Evolutionary conservation across 2,113 vertebrate species (phyloP).

Genomic region (Vulpes lagopus): DNA sequence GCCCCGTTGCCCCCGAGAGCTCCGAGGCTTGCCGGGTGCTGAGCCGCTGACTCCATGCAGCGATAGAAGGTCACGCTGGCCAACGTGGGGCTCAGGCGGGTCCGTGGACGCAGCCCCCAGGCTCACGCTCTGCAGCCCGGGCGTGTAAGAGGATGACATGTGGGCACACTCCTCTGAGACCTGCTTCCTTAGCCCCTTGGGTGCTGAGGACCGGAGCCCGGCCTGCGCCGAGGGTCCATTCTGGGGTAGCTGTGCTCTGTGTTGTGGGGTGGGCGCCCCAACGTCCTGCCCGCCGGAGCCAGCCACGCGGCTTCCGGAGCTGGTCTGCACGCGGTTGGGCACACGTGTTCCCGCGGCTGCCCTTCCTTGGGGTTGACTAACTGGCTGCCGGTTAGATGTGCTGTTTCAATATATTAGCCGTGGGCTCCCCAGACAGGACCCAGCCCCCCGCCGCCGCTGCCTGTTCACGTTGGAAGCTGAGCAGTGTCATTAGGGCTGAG

Average conservation of each 20-base stretch:
- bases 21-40: rapidly evolving
- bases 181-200: rapidly evolving
- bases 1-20: rapidly evolving
- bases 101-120: too few relatives aligned
- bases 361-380: not conserved
- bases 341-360: not conserved
- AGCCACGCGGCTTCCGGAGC: rapidly evolving
- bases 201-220: not conserved
- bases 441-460: not conserved
- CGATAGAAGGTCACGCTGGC: not conserved
- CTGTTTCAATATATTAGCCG: not conserved
- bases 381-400: not conserved
- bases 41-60: not conserved
- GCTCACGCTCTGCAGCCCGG: too few relatives aligned
- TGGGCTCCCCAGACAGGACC: not conserved
- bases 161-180: rapidly evolving
- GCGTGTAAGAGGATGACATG: rapidly evolving
- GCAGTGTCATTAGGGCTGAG: slow-evolving; percentile 83
- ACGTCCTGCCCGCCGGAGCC: rapidly evolving
- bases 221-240: rapidly evolving
- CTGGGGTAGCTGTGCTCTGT: too few relatives aligned
- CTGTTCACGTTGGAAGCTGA: slow-evolving; percentile 76
- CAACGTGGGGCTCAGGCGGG: not conserved
- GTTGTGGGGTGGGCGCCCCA: too few relatives aligned
- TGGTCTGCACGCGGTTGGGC: not conserved